Base-by-base conservation (phyloP, 2,888 invertebrate genomes). In the Asteroscopus sphinx region DNA sequence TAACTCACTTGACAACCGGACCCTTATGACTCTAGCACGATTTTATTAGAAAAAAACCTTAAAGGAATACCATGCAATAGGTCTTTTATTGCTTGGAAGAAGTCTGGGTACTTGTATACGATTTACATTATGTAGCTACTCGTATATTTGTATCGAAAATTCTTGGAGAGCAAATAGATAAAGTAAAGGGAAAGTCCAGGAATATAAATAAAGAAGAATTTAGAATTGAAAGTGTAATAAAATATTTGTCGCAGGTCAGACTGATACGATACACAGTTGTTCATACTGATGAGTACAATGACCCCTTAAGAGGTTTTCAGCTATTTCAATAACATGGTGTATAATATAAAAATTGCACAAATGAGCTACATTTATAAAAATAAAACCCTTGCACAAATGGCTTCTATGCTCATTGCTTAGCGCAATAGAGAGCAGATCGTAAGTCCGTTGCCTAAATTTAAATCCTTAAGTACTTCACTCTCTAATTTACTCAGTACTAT, bases 361-460 rank as follows among this genome's bases (percentile, higher is more conserved):
- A 55, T 44, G 52, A 68, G 72, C 71, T 67, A 67, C 61, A 56
- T 60, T 61, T 77, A 76, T 57, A 73, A 77, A 73, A 73, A 76
- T 69, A 73, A 76, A 59, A 70, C 54, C 51, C 51, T 67, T 67
- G 61, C 59, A 63, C 58, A 51, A 63, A 53, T 58, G 48, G 54
- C 35, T 64, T 44, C 51, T 65, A 54, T 53, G 59, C 56, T 73
- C 62, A 52, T 72, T 63, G 45, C 69, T 57, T 54, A 64, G 58
- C 53, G 63, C 74, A 70, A 70, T 77, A 78, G 73, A 81, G 79
- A 79, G 79, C 80, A 75, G 74, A 79, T 74, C 68, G 73, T 57
- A 53, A 40, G 58, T 59, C 40, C 62, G 53, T 51, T 70, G 66
- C 58, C 75, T 79, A 72, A 77, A 53, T 68, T 68, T 67, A 71